Percentiles rank a stretch among this genome's conserved stretches.
These are phyloP conservation scores for Chiridota heheva DNA, from an alignment of 35 echinoderm and acorn worm species.

Conservation along the genomic window DNA sequence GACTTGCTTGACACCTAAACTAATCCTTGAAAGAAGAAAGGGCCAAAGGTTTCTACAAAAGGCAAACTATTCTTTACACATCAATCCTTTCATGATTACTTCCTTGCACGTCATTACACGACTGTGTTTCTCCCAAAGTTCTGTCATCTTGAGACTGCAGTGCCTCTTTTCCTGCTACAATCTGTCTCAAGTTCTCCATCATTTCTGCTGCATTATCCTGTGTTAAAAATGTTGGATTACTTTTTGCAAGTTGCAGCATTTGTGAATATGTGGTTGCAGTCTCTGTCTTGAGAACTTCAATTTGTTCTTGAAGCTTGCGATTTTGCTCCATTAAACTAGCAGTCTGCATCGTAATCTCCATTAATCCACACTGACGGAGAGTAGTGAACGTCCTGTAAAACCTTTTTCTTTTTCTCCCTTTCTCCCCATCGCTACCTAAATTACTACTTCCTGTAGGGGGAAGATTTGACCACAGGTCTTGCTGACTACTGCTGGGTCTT, in stretches of 20 bases:
- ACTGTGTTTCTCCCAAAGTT: no score
- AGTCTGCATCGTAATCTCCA: slow-evolving; percentile 91
- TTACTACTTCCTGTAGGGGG: no score
- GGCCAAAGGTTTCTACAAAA: no score
- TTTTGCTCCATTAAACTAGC: slow-evolving; percentile 86
- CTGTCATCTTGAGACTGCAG: no score
- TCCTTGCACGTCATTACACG: no score
- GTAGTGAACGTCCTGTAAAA: slow-evolving; percentile 77
- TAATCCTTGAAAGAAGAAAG: no score
- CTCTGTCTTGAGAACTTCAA: slow-evolving; percentile 46
- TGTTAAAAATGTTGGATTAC: not conserved
- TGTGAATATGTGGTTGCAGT: slow-evolving; percentile 28
- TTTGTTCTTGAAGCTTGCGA: slow-evolving; percentile 58
- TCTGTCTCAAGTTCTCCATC: not conserved
- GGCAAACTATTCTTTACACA: no score
- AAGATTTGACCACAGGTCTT: no score
- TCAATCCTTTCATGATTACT: no score
- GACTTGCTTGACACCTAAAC: no score
- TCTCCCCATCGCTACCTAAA: slow-evolving; percentile 5
- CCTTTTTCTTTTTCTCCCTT: slow-evolving; percentile 55
- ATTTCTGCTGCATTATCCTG: not conserved
- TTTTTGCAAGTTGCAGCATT: not conserved
- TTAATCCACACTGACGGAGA: slow-evolving; percentile 70
- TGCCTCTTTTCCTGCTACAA: not conserved
- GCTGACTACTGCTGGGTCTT: no score